Evolutionary conservation across 2,113 vertebrate genomes (phyloP).

Genomic region (Onychorhynchus coronatus): DNA sequence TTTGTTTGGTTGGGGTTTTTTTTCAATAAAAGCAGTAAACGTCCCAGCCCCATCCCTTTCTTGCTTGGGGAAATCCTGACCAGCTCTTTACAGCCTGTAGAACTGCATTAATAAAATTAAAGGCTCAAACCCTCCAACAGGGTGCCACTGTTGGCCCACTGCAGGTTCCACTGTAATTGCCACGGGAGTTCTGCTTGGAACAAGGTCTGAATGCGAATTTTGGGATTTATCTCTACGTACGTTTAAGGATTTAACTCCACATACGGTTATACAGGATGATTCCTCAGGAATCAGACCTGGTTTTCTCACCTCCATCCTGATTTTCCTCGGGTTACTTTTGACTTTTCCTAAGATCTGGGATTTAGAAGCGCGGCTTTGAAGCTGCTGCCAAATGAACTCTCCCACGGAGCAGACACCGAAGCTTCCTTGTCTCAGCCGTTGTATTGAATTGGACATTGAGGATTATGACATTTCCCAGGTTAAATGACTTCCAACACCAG

Average conservation of each 20-base stretch:
- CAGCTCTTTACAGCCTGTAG: neutral
- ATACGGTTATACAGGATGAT: neutral
- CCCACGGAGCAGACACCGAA: neutral
- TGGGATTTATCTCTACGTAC: neutral
- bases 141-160: neutral
- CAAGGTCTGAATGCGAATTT: neutral
- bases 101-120: neutral
- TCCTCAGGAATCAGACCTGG: neutral
- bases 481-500: neutral
- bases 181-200: neutral
- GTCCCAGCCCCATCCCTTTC: neutral
- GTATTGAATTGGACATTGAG: neutral
- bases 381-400: neutral
- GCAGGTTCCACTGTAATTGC: neutral
- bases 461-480: neutral
- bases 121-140: neutral
- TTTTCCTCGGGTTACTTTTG: neutral
- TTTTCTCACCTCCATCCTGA: neutral
- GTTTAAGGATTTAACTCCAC: neutral
- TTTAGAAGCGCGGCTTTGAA: neutral
- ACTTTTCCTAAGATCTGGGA: neutral
- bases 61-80: neutral
- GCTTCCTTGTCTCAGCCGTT: neutral
- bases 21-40: neutral
- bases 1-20: too few relatives aligned